phyloP scores from a whole-genome alignment of 2,797 vertebrate genomes.

The Botia kubotai region DNA sequence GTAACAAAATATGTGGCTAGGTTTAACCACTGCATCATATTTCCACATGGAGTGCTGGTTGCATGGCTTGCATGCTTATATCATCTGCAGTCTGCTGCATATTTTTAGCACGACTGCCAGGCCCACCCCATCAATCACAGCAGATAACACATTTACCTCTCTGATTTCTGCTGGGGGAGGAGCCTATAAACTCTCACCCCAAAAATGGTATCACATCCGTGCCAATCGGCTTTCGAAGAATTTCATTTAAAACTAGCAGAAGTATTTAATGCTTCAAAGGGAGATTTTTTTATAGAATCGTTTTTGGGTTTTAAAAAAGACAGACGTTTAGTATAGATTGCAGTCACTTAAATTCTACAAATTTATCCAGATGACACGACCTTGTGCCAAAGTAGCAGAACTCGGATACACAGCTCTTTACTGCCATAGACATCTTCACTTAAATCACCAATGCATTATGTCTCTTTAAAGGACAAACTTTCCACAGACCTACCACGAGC shows the following conservation, averaged over 20 bases:
- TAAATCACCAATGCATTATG: conserved; percentile 8
- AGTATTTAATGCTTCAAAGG: background rate
- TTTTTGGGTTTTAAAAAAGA: too few relatives aligned
- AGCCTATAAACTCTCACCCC: background rate
- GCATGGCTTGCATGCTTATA: conserved; percentile 46
- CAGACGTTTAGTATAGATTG: background rate
- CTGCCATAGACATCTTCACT: background rate
- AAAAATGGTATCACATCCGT: conserved; percentile 30
- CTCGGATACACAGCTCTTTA: conserved; percentile 33
- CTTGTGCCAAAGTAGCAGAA: conserved; percentile 31
- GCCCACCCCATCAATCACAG: conserved; percentile 35
- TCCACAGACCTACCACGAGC: background rate
- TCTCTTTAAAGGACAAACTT: background rate
- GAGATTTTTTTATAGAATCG: too few relatives aligned
- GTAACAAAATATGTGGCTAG: conserved; percentile 61
- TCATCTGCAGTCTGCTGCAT: conserved; percentile 49
- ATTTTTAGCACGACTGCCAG: conserved; percentile 62
- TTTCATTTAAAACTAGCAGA: background rate
- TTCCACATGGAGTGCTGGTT: conserved; percentile 51
- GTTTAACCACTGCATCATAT: conserved; percentile 64
- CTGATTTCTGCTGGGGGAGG: conserved; percentile 49
- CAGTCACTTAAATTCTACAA: conserved; percentile 8
- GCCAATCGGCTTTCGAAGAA: background rate
- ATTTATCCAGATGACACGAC: conserved; percentile 9
- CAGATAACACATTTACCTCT: conserved; percentile 38